These are phyloP conservation scores for Natrix natrix DNA, from an alignment of 2,797 vertebrate genomes.

Conservation along the genomic window DNA sequence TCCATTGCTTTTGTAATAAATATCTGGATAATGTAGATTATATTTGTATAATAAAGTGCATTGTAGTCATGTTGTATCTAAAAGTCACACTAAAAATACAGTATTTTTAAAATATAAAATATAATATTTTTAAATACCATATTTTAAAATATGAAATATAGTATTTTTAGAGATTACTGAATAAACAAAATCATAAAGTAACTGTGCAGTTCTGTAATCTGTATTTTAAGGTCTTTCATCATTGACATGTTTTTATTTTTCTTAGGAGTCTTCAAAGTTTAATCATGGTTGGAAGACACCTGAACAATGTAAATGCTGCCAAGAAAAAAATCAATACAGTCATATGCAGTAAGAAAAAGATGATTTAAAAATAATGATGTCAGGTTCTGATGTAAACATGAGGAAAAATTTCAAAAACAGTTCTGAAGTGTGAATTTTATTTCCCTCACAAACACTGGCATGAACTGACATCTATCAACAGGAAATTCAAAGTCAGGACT, in stretches of 20 bases:
- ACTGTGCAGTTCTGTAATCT: neutral
- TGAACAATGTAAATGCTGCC: neutral
- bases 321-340: neutral
- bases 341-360: neutral
- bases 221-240: neutral
- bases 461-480: no score
- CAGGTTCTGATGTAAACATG: no score
- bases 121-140: no score
- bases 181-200: neutral
- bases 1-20: neutral
- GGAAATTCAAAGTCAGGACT: no score
- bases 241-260: neutral
- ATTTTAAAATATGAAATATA: no score
- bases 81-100: neutral
- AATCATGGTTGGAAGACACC: neutral
- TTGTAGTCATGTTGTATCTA: neutral
- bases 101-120: neutral
- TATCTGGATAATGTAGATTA: neutral
- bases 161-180: neutral
- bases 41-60: neutral
- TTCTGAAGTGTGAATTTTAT: no score
- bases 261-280: constrained; percentile 21
- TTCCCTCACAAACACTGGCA: no score
- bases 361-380: neutral
- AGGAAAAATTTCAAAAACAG: no score